Conservation (phyloP, 2,797 vertebrate genomes). For the Pristis pectinata region DNA sequence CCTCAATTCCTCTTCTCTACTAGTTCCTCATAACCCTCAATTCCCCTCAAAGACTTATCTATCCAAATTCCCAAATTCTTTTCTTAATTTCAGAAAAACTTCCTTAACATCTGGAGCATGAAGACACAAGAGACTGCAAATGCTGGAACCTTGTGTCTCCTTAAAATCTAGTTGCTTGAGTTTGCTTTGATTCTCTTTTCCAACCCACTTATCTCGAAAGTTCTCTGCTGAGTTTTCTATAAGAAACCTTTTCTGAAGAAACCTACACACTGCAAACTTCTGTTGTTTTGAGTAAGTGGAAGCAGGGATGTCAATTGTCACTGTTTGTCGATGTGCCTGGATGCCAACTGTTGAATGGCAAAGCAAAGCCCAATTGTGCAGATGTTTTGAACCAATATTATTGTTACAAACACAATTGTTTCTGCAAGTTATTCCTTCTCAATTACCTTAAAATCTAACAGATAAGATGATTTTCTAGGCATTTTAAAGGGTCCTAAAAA, state of each 20-base stretch:
- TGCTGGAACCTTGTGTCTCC: too few species aligned
- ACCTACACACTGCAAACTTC: background rate
- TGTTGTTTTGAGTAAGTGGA: background rate
- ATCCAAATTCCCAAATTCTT: background rate
- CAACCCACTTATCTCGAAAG: background rate
- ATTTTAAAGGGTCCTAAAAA: too few species aligned
- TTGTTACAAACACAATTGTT: background rate
- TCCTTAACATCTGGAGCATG: too few species aligned
- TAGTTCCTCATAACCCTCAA: too few species aligned
- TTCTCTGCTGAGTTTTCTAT: background rate
- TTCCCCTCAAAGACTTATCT: background rate
- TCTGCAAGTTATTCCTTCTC: background rate
- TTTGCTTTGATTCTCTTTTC: background rate
- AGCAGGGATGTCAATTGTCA: background rate
- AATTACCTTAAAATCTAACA: background rate
- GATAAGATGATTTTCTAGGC: too few species aligned
- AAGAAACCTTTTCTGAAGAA: background rate
- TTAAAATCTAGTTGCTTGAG: background rate
- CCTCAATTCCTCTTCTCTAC: too few species aligned
- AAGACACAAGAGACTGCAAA: too few species aligned
- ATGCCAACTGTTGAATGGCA: background rate
- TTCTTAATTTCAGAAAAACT: background rate
- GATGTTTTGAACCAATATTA: background rate
- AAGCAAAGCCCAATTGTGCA: background rate
- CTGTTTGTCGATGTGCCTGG: background rate